A percentile compares a stretch with the other conserved stretches of the same genome.
phyloP scores from a whole-genome alignment of 23 tunicate species.

The Botrylloides violaceus region DNA sequence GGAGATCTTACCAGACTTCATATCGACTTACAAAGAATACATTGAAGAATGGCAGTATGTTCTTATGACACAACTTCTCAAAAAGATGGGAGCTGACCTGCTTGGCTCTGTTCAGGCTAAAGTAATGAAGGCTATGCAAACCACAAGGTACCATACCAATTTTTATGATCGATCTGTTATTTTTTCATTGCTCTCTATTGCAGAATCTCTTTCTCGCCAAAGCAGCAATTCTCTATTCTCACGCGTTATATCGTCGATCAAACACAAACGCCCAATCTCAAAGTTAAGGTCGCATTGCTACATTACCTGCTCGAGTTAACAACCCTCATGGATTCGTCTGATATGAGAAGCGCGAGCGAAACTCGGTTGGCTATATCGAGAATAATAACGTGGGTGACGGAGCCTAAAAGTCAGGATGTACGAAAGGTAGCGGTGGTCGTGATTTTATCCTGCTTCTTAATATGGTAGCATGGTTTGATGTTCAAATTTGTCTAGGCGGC shows the following conservation, averaged over 20 bases:
- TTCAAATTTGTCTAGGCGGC: constrained; percentile 36
- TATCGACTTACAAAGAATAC: constrained; percentile 51
- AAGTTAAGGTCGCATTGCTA: constrained; percentile 70
- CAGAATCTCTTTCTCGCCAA: constrained; percentile 59
- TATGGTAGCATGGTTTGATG: neutral
- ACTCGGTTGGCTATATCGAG: constrained; percentile 72
- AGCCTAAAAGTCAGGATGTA: constrained; percentile 89
- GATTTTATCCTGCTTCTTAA: neutral
- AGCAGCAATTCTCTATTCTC: constrained; percentile 76
- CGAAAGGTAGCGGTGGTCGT: constrained; percentile 81
- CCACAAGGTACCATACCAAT: constrained; percentile 35
- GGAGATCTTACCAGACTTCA: constrained; percentile 87
- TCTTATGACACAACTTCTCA: constrained; percentile 70
- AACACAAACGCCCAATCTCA: constrained; percentile 83
- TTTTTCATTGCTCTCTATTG: neutral
- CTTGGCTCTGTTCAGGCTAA: constrained; percentile 85
- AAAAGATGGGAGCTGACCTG: constrained; percentile 83
- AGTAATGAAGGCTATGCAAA: constrained; percentile 68
- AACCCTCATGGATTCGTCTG: constrained; percentile 50
- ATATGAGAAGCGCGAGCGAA: constrained; percentile 69
- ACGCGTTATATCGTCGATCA: constrained; percentile 86
- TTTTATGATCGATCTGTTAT: neutral
- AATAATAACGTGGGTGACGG: constrained; percentile 86
- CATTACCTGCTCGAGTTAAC: constrained; percentile 69
- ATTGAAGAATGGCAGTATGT: constrained; percentile 80